These are phyloP conservation scores for Pseudochaenichthys georgianus DNA, from an alignment of 2,797 vertebrate genomes.

Conservation along the genomic window DNA sequence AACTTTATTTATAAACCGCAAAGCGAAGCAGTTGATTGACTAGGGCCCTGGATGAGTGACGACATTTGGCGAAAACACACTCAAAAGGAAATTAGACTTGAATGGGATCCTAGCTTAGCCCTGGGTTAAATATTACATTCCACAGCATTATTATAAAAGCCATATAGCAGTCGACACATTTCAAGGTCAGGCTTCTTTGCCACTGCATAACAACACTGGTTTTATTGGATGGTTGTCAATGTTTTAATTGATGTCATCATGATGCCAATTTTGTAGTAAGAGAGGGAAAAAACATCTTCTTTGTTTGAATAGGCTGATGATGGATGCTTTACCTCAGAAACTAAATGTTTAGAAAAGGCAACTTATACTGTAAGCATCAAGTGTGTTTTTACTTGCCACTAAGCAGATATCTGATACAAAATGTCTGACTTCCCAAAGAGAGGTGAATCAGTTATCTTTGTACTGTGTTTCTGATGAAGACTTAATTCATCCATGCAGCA, in stretches of 20 bases:
- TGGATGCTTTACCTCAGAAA: neutral
- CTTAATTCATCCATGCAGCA: neutral
- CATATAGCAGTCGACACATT: slow-evolving; percentile 52
- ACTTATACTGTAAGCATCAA: too few relatives aligned
- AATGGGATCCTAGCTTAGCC: slow-evolving; percentile 41
- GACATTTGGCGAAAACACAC: slow-evolving; percentile 40
- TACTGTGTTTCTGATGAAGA: neutral
- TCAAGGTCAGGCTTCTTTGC: slow-evolving; percentile 54
- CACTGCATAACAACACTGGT: slow-evolving; percentile 63
- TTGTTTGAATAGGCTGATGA: slow-evolving; percentile 1
- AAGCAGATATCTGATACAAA: neutral
- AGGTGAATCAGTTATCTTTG: neutral
- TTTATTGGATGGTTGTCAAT: slow-evolving; percentile 51
- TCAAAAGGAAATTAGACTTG: slow-evolving; percentile 48
- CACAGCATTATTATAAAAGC: slow-evolving; percentile 42
- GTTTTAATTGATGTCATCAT: slow-evolving; percentile 57
- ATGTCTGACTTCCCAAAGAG: neutral
- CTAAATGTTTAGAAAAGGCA: neutral
- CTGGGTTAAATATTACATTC: slow-evolving; percentile 49
- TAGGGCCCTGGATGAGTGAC: slow-evolving; percentile 26
- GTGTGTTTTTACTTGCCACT: neutral
- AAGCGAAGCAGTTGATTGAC: slow-evolving; percentile 43
- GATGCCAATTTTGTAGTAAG: slow-evolving; percentile 22
- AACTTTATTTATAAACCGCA: slow-evolving; percentile 41
- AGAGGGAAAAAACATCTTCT: neutral